Conservation (phyloP, 2,113 vertebrate species). For the Sminthopsis crassicaudata region DNA sequence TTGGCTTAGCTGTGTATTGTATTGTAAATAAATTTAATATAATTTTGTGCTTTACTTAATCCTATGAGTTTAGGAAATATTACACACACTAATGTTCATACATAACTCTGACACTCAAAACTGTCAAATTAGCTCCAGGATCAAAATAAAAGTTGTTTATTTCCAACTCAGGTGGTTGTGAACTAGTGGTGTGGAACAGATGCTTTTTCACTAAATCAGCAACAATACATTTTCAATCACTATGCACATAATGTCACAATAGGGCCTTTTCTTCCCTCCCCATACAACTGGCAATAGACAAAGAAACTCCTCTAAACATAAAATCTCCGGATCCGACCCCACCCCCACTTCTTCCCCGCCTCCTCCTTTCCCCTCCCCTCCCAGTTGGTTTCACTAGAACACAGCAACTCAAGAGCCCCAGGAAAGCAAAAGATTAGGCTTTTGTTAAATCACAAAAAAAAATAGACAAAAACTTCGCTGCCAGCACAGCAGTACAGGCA, state of each 20-base stretch:
- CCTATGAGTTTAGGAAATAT: neutral
- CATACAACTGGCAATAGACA: neutral
- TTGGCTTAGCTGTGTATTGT: too few species aligned
- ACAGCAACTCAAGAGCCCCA: slow-evolving; percentile 43
- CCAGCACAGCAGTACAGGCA: slow-evolving; percentile 38
- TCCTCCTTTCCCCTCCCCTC: neutral
- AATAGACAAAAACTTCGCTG: slow-evolving; percentile 43
- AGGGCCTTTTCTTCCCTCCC: neutral
- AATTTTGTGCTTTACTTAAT: neutral
- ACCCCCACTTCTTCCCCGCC: neutral
- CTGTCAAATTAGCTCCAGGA: neutral
- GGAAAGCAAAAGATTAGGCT: slow-evolving; percentile 62
- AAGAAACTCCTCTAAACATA: neutral
- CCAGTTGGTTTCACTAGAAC: slow-evolving; percentile 48
- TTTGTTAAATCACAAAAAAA: slow-evolving; percentile 61
- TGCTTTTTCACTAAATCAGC: neutral
- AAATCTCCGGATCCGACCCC: neutral
- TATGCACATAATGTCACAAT: neutral
- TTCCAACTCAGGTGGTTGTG: neutral
- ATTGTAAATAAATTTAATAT: neutral
- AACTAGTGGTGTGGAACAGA: neutral
- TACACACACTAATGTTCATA: neutral
- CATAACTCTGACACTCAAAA: neutral
- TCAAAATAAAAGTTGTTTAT: neutral
- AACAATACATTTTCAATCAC: neutral